Evolutionary conservation across 2,888 invertebrate genomes (phyloP), one percentile per base, ranked within the genome.

Genomic region (Ennomos fuscantarius): DNA sequence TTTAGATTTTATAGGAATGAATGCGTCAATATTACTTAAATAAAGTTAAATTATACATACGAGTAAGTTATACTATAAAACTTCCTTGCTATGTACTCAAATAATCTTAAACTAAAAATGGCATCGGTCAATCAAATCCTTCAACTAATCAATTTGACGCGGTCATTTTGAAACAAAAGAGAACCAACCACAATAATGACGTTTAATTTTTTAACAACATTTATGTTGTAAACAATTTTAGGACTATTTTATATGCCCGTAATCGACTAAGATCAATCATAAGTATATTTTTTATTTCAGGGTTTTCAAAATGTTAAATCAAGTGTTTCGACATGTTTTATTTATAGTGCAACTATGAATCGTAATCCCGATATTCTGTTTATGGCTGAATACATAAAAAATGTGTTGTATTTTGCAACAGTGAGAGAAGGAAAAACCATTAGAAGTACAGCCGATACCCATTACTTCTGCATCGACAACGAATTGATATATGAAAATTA

Each of bases 401-500:
- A 95, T 89, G 94, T 95, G 33, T 89, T 97, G 59, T 97, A 96
- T 88, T 97, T 97, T 87, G 94, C 95, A 52, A 94, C 95, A 50
- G 94, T 96, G 70, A 93, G 94, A 69, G 93, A 93, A 51, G 92
- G 93, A 52, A 93, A 94, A 74, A 87, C 93, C 65, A 93, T 96
- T 34, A 94, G 94, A 78, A 95, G 93, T 65, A 95, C 95, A 15
- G 76, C 86, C 12, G 95, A 95, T 63, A 94, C 94, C 9, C 95
- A 96, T 87, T 97, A 96, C 81, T 96, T 97, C 84, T 94, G 93
- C 74, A 94, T 96, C 60, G 97, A 97, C 76, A 94, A 96, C 69
- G 96, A 97, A 75, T 89, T 97, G 65, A 86, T 95, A 0, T 97
- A 97, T 81, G 95, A 96, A 87, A 97, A 96, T 81, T 97, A 96